These are phyloP conservation scores for Pangasius macronema DNA, from an alignment of 2,797 vertebrate species.

Conservation along the genomic window DNA sequence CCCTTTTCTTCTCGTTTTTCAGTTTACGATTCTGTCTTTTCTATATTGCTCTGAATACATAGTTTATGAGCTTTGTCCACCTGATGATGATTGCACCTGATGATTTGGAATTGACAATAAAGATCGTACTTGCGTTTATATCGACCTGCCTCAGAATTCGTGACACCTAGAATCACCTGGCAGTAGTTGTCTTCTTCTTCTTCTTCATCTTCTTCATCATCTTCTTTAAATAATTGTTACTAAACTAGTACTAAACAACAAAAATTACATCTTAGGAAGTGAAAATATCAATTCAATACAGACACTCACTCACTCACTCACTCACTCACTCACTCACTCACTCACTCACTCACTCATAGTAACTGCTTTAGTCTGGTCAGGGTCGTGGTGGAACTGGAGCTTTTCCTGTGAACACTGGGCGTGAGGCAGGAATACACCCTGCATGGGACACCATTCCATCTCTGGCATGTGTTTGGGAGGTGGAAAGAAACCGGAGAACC, in stretches of 20 bases:
- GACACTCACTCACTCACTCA: not conserved
- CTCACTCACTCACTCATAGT: not conserved
- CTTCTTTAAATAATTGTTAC: not conserved
- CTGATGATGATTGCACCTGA: not conserved
- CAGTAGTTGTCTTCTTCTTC: not conserved
- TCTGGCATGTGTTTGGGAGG: not conserved
- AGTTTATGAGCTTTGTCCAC: not conserved
- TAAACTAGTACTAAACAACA: not conserved
- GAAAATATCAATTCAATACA: not conserved
- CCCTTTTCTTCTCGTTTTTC: not conserved
- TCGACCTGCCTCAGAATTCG: not conserved
- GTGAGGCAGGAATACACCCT: not conserved
- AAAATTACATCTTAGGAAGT: not conserved
- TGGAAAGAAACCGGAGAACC: not conserved
- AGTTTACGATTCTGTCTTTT: not conserved
- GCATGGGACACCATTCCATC: not conserved
- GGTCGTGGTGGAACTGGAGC: not conserved
- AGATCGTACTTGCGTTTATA: not conserved
- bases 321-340: not conserved
- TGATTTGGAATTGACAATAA: not conserved
- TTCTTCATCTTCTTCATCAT: not conserved
- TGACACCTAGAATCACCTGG: not conserved
- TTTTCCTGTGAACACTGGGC: not conserved
- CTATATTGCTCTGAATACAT: not conserved
- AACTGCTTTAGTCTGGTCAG: not conserved